Evolutionary conservation across 2,888 invertebrate species (phyloP).

Genomic region (Dasysyrphus albostriatus): DNA sequence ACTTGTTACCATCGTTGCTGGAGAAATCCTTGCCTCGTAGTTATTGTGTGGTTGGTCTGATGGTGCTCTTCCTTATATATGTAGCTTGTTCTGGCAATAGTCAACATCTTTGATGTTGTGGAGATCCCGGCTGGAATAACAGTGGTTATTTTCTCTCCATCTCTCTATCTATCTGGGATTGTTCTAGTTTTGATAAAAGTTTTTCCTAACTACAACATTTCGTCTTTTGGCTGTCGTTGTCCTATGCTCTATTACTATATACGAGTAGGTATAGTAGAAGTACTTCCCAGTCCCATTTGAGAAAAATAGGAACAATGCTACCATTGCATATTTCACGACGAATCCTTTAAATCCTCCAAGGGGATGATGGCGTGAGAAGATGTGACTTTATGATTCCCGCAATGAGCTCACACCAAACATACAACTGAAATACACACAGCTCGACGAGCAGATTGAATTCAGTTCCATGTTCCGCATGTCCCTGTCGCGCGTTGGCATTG

Average conservation of each 20-base stretch:
- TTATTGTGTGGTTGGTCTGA: slow-evolving; percentile 54
- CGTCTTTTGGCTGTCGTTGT: slow-evolving; percentile 36
- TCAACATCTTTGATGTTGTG: slow-evolving; percentile 68
- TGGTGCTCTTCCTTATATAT: too few relatives aligned
- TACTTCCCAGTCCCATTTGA: slow-evolving; percentile 14
- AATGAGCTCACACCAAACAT: slow-evolving; percentile 41
- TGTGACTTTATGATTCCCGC: slow-evolving; percentile 65
- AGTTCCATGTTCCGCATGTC: slow-evolving; percentile 40
- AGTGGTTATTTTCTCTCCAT: slow-evolving; percentile 58
- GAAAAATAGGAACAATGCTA: slow-evolving; percentile 27
- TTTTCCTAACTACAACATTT: slow-evolving; percentile 38
- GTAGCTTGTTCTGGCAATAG: slow-evolving; percentile 44
- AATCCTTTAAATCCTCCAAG: slow-evolving; percentile 37
- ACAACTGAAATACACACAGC: slow-evolving; percentile 24
- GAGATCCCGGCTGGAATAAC: slow-evolving; percentile 57
- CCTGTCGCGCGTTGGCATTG: slow-evolving; percentile 50
- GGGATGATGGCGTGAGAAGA: slow-evolving; percentile 13
- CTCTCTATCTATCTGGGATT: slow-evolving; percentile 29
- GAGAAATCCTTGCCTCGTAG: slow-evolving; percentile 44
- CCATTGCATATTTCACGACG: slow-evolving; percentile 60
- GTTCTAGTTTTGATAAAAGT: slow-evolving; percentile 64
- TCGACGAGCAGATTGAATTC: slow-evolving; percentile 63
- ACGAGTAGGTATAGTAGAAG: too few relatives aligned
- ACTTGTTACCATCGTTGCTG: slow-evolving; percentile 51
- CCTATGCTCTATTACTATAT: too few relatives aligned